Conservation (phyloP, 2,113 vertebrate species). For the Gobio gobio region DNA sequence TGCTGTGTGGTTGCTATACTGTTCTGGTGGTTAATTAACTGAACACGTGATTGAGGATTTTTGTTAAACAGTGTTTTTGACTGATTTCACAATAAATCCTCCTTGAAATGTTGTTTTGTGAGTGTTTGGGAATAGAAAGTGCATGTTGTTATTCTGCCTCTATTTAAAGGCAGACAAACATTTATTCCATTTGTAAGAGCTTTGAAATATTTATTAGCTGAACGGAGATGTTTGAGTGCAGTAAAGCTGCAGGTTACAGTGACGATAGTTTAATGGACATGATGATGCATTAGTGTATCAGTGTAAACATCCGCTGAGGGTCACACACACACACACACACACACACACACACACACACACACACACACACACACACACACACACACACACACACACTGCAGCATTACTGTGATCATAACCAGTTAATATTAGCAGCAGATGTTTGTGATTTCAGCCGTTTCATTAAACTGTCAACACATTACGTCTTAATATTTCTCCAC, state of each 20-base stretch:
- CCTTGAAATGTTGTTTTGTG: neutral
- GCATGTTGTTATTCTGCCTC: neutral
- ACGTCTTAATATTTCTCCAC: constrained; percentile 53
- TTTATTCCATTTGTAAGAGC: constrained; percentile 19
- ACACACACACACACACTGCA: neutral
- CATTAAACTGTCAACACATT: constrained; percentile 59
- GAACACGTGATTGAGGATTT: too few species aligned
- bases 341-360: too few species aligned
- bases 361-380: too few species aligned
- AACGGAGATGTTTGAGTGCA: neutral
- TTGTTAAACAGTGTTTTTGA: neutral
- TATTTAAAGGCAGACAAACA: constrained; percentile 11
- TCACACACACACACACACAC: neutral
- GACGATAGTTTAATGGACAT: constrained; percentile 21
- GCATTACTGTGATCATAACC: neutral
- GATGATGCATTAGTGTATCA: constrained; percentile 4
- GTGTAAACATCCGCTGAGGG: neutral
- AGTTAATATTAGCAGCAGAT: constrained; percentile 44
- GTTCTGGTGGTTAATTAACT: too few species aligned
- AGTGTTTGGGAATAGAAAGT: neutral
- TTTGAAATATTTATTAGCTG: constrained; percentile 48
- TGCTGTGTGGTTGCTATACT: too few species aligned
- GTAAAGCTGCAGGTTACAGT: neutral
- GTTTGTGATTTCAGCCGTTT: constrained; percentile 45
- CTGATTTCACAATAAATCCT: neutral